These are phyloP conservation scores for Illadopsis cleaveri DNA, from an alignment of 2,113 vertebrate genomes.

Conservation along the genomic window DNA sequence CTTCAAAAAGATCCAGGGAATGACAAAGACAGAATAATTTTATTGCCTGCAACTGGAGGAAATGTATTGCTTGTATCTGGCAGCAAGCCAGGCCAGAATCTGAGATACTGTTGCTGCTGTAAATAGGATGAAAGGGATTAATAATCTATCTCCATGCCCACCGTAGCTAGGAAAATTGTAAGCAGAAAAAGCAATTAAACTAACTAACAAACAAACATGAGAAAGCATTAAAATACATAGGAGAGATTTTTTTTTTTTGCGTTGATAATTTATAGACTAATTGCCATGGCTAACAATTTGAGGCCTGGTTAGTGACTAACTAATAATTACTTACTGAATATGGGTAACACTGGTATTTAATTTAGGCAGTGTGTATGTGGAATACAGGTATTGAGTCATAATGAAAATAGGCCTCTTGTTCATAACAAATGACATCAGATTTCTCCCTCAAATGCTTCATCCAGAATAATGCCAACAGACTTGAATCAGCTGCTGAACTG, in stretches of 20 bases:
- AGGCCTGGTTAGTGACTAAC: neutral
- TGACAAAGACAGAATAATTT: constrained; percentile 52
- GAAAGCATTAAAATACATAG: neutral
- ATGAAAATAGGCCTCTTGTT: neutral
- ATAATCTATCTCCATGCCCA: constrained; percentile 44
- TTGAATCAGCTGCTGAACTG: neutral
- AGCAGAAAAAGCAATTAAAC: constrained; percentile 42
- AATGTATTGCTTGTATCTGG: constrained; percentile 41
- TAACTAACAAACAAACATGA: neutral
- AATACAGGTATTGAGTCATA: neutral
- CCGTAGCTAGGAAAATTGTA: constrained; percentile 10
- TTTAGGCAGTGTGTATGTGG: neutral
- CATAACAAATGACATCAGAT: neutral
- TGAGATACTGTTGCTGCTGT: constrained; percentile 28
- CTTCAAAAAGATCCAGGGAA: constrained; percentile 54
- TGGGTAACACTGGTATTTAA: neutral
- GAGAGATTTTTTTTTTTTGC: neutral
- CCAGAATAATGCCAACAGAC: neutral
- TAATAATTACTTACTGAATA: neutral
- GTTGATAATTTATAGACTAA: neutral
- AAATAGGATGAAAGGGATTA: constrained; percentile 51
- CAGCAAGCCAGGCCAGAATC: constrained; percentile 39
- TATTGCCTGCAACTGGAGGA: constrained; percentile 43
- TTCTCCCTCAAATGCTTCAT: neutral
- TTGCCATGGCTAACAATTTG: neutral